Evolutionary conservation across 1,140 invertebrate species (phyloP).

Genomic region (Macrobrachium nipponense): DNA sequence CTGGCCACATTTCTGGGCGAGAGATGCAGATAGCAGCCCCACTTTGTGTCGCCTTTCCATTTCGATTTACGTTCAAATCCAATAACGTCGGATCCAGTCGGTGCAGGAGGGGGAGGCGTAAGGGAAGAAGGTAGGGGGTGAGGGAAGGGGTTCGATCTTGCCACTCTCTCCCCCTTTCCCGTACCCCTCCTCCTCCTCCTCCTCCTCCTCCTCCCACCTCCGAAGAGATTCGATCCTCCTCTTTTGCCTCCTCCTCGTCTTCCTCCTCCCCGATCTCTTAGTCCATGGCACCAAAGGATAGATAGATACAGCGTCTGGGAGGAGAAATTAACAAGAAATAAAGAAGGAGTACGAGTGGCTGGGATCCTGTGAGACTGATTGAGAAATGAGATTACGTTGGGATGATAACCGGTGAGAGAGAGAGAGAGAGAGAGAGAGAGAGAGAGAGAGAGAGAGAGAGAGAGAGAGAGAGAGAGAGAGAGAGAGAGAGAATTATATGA

Average conservation of each 20-base stretch:
- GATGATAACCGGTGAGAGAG: background rate
- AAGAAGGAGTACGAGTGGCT: too few species aligned
- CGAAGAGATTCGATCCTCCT: constrained; percentile 4
- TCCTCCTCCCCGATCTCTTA: background rate
- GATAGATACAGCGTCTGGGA: too few species aligned
- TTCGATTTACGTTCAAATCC: constrained; percentile 60
- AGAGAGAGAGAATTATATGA: background rate
- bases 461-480: constrained; percentile 10
- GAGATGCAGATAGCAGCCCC: constrained; percentile 58
- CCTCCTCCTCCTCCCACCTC: background rate
- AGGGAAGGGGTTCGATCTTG: constrained; percentile 8
- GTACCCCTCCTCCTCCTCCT: background rate
- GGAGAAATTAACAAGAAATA: too few species aligned
- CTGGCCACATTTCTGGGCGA: constrained; percentile 57
- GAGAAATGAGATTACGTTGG: too few species aligned
- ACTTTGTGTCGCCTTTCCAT: constrained; percentile 59
- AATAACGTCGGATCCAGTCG: constrained; percentile 58
- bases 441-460: background rate
- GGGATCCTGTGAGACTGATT: too few species aligned
- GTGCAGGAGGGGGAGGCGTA: constrained; percentile 9
- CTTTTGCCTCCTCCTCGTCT: background rate
- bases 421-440: constrained; percentile 4
- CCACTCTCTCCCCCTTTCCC: background rate
- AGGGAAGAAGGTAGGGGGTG: background rate
- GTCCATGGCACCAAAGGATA: background rate